Evolutionary conservation across 2,113 vertebrate genomes (phyloP).

Genomic region (Capreolus pygargus): DNA sequence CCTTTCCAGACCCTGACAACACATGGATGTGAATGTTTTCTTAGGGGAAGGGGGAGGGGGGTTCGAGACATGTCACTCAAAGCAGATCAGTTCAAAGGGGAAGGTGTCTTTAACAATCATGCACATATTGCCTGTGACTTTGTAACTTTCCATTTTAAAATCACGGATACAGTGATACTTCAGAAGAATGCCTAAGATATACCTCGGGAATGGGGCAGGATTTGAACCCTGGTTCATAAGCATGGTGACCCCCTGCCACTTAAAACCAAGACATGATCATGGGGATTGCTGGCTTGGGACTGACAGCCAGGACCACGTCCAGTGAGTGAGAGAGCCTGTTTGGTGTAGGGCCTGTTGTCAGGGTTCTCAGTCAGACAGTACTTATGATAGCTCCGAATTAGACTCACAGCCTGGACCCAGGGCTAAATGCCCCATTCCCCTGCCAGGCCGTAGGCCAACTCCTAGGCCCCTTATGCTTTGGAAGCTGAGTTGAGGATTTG

Average conservation of each 20-base stretch:
- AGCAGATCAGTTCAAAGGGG: neutral
- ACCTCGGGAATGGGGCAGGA: accelerated
- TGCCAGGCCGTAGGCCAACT: neutral
- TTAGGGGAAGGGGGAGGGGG: neutral
- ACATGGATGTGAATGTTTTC: neutral
- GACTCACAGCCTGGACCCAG: neutral
- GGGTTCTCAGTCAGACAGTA: neutral
- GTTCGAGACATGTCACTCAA: too few relatives aligned
- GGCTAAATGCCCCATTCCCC: neutral
- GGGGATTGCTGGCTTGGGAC: neutral
- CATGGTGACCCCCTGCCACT: neutral
- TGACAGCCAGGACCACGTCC: neutral
- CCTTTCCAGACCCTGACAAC: neutral
- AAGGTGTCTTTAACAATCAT: neutral
- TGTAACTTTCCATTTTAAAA: neutral
- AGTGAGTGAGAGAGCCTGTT: neutral
- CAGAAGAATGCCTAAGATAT: neutral
- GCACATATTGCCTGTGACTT: neutral
- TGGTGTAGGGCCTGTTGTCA: neutral
- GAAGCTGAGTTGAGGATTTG: neutral
- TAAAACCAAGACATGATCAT: neutral
- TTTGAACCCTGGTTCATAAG: neutral
- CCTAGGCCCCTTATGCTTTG: neutral
- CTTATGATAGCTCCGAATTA: neutral
- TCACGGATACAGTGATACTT: neutral